phyloP scores from a whole-genome alignment of 2,888 invertebrate species.

The Eupithecia insigniata region DNA sequence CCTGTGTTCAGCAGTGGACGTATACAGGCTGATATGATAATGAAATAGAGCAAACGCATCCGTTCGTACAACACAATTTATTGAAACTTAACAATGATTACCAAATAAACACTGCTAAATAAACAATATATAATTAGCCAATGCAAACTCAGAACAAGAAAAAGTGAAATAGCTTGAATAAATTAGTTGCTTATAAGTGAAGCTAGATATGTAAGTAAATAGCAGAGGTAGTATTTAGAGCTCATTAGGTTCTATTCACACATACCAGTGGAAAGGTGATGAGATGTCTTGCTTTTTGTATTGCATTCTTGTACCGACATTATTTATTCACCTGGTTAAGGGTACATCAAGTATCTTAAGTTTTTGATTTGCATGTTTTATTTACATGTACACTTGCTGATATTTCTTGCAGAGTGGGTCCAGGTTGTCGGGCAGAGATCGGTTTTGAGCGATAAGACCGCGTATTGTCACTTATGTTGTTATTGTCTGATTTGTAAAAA shows the following conservation, averaged over 20 bases:
- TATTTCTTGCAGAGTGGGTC: not conserved
- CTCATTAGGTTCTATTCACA: constrained; percentile 59
- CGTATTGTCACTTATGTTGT: too few species aligned
- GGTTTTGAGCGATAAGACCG: too few species aligned
- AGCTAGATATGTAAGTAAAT: constrained; percentile 47
- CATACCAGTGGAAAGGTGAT: constrained; percentile 45
- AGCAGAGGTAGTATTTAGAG: constrained; percentile 55
- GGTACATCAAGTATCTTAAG: not conserved
- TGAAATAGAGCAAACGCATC: not conserved
- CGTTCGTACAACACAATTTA: not conserved
- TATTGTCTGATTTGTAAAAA: too few species aligned
- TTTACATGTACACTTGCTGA: not conserved
- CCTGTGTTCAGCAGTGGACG: too few species aligned
- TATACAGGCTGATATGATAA: too few species aligned
- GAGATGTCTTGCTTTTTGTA: constrained; percentile 36
- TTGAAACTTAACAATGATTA: not conserved
- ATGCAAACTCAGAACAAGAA: not conserved
- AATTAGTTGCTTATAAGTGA: constrained; percentile 15
- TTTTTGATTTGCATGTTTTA: not conserved
- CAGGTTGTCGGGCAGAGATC: too few species aligned
- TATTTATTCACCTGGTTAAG: not conserved
- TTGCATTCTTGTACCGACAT: constrained; percentile 27
- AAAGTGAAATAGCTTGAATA: constrained; percentile 5
- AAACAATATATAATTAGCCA: not conserved
- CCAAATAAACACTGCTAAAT: not conserved